phyloP scores from a whole-genome alignment of 2,797 vertebrate genomes.

The Myoxocephalus aenaeus region DNA sequence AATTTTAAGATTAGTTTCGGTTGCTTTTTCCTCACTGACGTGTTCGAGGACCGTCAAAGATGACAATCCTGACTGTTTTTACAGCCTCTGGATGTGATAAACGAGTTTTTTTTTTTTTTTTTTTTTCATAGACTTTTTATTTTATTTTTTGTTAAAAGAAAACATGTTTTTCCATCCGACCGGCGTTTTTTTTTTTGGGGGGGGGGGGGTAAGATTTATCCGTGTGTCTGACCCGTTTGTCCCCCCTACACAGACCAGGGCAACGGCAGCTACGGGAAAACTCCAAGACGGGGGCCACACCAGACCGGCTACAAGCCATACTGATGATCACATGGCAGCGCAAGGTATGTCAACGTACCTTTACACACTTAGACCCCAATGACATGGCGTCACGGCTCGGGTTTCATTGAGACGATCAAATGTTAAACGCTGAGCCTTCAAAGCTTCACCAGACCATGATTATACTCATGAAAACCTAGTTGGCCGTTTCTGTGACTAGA shows the following conservation, averaged over 20 bases:
- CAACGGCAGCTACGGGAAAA: constrained; percentile 95
- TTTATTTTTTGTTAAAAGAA: no score
- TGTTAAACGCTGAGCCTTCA: no score
- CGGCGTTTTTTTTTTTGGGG: neutral
- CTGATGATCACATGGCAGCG: constrained; percentile 90
- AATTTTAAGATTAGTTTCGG: no score
- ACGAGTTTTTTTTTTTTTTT: no score
- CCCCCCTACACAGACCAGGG: constrained; percentile 90
- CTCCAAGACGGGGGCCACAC: constrained; percentile 95
- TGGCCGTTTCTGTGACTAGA: no score
- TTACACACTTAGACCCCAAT: neutral
- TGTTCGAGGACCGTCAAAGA: neutral
- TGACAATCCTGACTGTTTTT: neutral
- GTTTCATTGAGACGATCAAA: no score
- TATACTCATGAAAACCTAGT: no score
- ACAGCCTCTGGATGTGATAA: neutral
- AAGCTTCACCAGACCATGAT: no score
- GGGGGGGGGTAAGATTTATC: neutral
- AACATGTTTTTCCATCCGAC: neutral
- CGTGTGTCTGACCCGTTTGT: constrained; percentile 13
- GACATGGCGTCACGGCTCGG: no score
- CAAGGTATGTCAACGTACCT: constrained; percentile 60
- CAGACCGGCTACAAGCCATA: constrained; percentile 99
- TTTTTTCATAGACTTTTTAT: no score
- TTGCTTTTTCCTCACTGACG: neutral